These are phyloP conservation scores for Laodelphax striatellus DNA, from an alignment of 1,140 invertebrate species.

Conservation along the genomic window DNA sequence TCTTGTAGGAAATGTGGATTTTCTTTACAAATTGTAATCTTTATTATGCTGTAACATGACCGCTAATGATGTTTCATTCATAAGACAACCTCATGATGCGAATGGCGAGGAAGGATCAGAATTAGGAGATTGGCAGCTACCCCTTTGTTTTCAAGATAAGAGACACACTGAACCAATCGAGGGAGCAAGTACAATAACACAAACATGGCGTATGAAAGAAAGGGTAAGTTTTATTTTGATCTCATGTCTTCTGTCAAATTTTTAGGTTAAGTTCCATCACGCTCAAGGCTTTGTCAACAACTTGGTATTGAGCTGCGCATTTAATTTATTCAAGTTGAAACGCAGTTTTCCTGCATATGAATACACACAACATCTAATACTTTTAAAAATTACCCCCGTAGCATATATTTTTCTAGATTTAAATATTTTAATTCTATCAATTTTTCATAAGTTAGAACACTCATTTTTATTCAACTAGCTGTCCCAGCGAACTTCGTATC, in stretches of 20 bases:
- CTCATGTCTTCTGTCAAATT: neutral
- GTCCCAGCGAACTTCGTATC: too few relatives aligned
- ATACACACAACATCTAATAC: too few relatives aligned
- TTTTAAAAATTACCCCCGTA: too few relatives aligned
- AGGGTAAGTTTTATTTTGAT: conserved; percentile 42
- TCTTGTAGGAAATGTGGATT: too few relatives aligned
- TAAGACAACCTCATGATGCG: neutral
- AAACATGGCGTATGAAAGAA: conserved; percentile 85
- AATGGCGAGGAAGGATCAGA: conserved; percentile 12
- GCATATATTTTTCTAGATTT: too few relatives aligned
- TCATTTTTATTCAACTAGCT: too few relatives aligned
- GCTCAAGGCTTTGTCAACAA: neutral
- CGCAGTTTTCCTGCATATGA: neutral
- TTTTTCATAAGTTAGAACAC: too few relatives aligned
- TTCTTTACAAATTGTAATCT: too few relatives aligned
- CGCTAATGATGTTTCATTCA: too few relatives aligned
- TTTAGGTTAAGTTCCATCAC: neutral
- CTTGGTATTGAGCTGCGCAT: neutral
- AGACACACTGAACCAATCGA: conserved; percentile 66
- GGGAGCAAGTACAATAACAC: conserved; percentile 55
- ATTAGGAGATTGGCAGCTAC: conserved; percentile 44
- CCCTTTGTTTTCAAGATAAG: conserved; percentile 51
- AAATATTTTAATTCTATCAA: too few relatives aligned
- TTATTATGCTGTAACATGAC: too few relatives aligned
- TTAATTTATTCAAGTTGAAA: neutral